Evolutionary conservation across 2,113 vertebrate species (phyloP).

Genomic region (Psammodynastes pulverulentus): DNA sequence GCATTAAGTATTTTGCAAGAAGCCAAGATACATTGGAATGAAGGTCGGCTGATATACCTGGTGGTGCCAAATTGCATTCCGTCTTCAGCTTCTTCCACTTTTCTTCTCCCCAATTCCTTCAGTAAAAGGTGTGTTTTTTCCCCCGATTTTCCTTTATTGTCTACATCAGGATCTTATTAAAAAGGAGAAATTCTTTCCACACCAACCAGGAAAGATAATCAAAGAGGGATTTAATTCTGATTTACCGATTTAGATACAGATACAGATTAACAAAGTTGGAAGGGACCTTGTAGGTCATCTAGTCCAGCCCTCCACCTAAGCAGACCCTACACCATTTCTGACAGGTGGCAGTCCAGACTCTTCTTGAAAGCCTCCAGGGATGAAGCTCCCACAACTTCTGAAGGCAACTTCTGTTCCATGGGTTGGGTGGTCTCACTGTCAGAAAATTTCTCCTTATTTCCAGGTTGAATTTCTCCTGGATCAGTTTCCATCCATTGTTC

Average conservation of each 20-base stretch:
- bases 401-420: no score
- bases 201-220: neutral
- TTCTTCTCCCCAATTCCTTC: neutral
- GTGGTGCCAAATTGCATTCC: conserved; percentile 11
- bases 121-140: neutral
- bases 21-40: conserved; percentile 42
- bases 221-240: neutral
- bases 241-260: neutral
- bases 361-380: no score
- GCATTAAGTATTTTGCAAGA: conserved; percentile 45
- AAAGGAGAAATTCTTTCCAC: neutral
- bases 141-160: conserved; percentile 2
- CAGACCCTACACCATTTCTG: no score
- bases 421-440: no score
- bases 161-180: conserved; percentile 6
- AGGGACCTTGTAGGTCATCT: no score
- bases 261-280: no score
- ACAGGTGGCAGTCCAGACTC: no score
- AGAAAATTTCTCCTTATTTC: no score
- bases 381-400: no score
- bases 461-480: no score
- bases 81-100: neutral
- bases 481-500: no score
- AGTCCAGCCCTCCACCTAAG: no score
- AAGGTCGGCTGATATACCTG: conserved; percentile 36